A percentile compares a stretch with the other conserved stretches of the same genome.
Conservation (phyloP, 2,113 vertebrate species). For the Kryptolebias marmoratus region DNA sequence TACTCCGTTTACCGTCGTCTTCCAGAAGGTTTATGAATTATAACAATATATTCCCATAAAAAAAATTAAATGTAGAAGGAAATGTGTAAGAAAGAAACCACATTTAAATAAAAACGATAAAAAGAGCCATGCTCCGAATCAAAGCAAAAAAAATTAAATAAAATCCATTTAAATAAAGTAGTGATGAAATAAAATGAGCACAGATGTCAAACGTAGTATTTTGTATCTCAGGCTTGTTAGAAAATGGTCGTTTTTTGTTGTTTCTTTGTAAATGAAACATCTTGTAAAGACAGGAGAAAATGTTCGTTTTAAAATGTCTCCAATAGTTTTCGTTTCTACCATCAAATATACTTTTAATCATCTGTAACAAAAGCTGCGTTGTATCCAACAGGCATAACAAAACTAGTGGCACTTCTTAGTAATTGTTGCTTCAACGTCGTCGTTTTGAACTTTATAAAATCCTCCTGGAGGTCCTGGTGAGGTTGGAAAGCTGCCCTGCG, state of each 20-base stretch:
- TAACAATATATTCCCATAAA: constrained; percentile 43
- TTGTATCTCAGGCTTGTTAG: constrained; percentile 74
- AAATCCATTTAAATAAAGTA: constrained; percentile 73
- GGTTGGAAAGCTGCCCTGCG: constrained; percentile 24
- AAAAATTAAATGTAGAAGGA: constrained; percentile 54
- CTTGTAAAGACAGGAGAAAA: constrained; percentile 50
- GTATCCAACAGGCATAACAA: constrained; percentile 42
- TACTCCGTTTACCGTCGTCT: constrained; percentile 29
- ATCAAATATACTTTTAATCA: constrained; percentile 21
- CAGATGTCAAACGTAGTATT: constrained; percentile 49
- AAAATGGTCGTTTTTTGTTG: constrained; percentile 61
- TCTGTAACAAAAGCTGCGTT: constrained; percentile 49
- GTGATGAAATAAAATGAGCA: constrained; percentile 61
- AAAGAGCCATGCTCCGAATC: constrained; percentile 56
- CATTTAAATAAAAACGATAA: constrained; percentile 60
- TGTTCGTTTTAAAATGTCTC: background rate
- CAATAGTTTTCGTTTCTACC: constrained; percentile 39
- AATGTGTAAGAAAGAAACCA: constrained; percentile 46
- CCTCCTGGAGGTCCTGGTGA: constrained; percentile 11
- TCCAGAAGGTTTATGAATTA: constrained; percentile 48
- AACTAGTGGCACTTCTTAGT: constrained; percentile 63
- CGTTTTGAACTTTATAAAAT: constrained; percentile 31
- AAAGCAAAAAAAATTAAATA: constrained; percentile 56
- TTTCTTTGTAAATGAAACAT: constrained; percentile 69
- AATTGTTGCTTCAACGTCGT: constrained; percentile 28